Evolutionary conservation across 2,888 invertebrate genomes (phyloP), one percentile per base, ranked within the genome.

Genomic region (Eupelmus urozonus): DNA sequence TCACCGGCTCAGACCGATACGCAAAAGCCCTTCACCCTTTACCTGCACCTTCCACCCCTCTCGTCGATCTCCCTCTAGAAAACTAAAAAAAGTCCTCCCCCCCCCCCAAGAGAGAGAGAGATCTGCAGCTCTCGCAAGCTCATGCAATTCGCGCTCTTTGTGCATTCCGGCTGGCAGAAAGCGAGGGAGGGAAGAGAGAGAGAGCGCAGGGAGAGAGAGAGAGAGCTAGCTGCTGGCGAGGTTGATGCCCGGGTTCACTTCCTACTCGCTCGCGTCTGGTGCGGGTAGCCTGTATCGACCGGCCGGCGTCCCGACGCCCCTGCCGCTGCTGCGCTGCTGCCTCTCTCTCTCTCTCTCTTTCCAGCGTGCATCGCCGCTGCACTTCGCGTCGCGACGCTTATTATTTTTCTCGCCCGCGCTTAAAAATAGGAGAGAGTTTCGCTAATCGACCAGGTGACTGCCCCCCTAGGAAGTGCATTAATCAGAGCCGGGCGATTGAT

Each of bases 171-270:
- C 2, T 9, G 51, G 45, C 18, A 18, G 55, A 16, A 18, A 11
- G 49, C 40, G 59, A 16, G 57, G 11, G 67, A 1, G 29, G 45
- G 45, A 60, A 16, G 34, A 20, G 45, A 9, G 51, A 18, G 18
- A 16, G 55, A 53, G 27, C 42, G 45, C n/a, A 11, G 63, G 25
- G 49, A 55, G 69, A 23, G 66, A 42, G 69, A 45, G 63, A 25
- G 63, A 83, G 85, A 81, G 83, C n/a, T n/a, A n/a, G n/a, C n/a
- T n/a, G n/a, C n/a, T n/a, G n/a, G n/a, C 83, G 87, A 86, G 88
- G 88, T 88, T 88, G 88, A 88, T 87, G 88, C 86, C 88, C 88
- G 88, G 87, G 88, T 85, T 85, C 84, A 85, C 87, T 75, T 87
- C 87, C 88, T 87, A n/a, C n/a, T n/a, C n/a, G n/a, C n/a, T n/a